phyloP scores from a whole-genome alignment of 2,113 vertebrate species.

The Dendrocopos noguchii region DNA sequence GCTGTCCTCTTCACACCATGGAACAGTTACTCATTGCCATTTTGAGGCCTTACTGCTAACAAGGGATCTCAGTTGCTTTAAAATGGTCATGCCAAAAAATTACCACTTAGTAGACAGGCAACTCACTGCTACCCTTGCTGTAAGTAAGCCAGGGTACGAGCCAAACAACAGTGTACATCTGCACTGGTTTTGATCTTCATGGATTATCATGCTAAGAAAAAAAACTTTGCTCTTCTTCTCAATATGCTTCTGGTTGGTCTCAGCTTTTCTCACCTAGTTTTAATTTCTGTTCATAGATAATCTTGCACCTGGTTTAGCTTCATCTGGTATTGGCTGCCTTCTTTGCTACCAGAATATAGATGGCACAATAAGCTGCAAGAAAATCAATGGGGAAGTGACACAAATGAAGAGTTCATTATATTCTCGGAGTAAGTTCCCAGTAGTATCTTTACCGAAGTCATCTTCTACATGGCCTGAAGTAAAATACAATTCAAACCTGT shows the following conservation, averaged over 20 bases:
- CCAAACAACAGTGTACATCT: not conserved
- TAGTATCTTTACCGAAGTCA: not conserved
- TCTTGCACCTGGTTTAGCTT: not conserved
- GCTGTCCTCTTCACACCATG: not conserved
- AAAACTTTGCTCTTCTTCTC: not conserved
- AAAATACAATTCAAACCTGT: not conserved
- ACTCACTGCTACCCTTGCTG: not conserved
- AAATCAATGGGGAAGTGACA: not conserved
- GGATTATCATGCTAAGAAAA: not conserved
- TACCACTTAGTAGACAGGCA: not conserved
- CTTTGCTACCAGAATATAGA: not conserved
- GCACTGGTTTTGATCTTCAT: not conserved
- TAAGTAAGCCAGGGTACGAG: not conserved
- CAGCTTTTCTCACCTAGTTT: not conserved
- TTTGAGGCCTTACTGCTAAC: not conserved
- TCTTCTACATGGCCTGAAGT: not conserved
- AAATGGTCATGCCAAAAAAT: not conserved
- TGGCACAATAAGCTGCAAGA: too few species aligned
- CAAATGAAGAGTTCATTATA: not conserved
- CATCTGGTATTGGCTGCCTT: not conserved
- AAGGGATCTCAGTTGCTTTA: not conserved
- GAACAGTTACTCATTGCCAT: not conserved
- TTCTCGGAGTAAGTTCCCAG: not conserved
- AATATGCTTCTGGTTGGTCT: not conserved
- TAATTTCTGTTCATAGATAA: not conserved